These are phyloP conservation scores for Drosophila ezoana DNA, from an alignment of 2,888 invertebrate species.

Conservation along the genomic window DNA sequence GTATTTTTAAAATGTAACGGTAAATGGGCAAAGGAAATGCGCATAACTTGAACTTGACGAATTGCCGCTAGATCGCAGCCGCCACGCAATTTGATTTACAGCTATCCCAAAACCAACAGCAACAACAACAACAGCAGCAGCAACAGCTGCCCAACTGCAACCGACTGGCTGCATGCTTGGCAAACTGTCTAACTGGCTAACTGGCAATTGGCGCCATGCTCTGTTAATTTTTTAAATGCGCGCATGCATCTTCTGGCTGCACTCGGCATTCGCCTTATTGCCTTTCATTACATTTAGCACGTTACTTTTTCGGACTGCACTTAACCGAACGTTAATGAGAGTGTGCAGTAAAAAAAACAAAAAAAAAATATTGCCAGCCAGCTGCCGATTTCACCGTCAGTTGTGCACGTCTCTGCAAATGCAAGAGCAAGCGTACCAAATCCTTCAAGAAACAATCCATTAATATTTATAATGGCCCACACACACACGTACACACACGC, in stretches of 20 bases:
- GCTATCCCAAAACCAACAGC: slow-evolving; percentile 26
- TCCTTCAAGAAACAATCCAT: slow-evolving; percentile 66
- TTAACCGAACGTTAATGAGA: slow-evolving; percentile 52
- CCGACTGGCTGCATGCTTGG: slow-evolving; percentile 60
- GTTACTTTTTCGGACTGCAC: slow-evolving; percentile 60
- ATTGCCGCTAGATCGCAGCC: slow-evolving; percentile 46
- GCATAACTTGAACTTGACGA: slow-evolving; percentile 72
- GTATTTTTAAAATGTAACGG: slow-evolving; percentile 61
- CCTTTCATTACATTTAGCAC: slow-evolving; percentile 62
- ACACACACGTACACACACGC: slow-evolving; percentile 5
- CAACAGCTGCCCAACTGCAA: slow-evolving; percentile 35
- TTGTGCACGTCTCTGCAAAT: slow-evolving; percentile 9
- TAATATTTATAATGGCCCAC: slow-evolving; percentile 68
- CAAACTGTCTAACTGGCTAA: slow-evolving; percentile 2
- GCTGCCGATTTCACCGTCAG: slow-evolving; percentile 65
- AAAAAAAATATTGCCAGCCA: slow-evolving; percentile 9
- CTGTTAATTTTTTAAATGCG: slow-evolving; percentile 65
- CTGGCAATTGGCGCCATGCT: slow-evolving; percentile 53
- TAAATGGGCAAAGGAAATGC: slow-evolving; percentile 75
- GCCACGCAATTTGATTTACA: slow-evolving; percentile 59
- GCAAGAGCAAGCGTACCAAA: slow-evolving; percentile 39
- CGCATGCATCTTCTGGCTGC: slow-evolving; percentile 57
- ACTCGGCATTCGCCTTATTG: slow-evolving; percentile 37
- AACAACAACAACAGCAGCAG: no score
- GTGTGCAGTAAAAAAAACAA: slow-evolving; percentile 45